Conservation (phyloP, 2,888 invertebrate genomes). For the Ceramica pisi region DNA sequence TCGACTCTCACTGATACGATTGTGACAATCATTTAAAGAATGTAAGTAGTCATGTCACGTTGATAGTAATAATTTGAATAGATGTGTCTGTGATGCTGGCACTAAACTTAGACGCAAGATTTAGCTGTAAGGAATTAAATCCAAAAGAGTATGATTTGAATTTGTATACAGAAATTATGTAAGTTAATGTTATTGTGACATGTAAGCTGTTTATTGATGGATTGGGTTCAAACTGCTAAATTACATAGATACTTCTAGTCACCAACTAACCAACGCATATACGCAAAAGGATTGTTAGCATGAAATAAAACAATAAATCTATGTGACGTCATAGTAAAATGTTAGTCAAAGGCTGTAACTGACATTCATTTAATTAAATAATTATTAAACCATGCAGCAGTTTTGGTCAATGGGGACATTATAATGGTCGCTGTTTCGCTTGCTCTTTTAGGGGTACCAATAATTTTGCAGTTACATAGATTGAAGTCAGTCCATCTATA, state of each 20-base stretch:
- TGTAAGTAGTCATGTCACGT: constrained; percentile 36
- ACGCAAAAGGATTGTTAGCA: too few relatives aligned
- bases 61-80: constrained; percentile 25
- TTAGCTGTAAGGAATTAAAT: constrained; percentile 48
- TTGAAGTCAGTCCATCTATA: constrained; percentile 19
- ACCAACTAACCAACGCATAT: neutral
- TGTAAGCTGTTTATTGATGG: neutral
- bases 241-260: neutral
- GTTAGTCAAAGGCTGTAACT: too few relatives aligned
- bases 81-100: constrained; percentile 61
- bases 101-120: constrained; percentile 55
- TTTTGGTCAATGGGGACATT: too few relatives aligned
- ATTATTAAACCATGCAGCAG: too few relatives aligned
- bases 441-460: neutral
- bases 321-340: too few relatives aligned
- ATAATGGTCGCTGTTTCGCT: neutral
- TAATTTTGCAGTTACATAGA: constrained; percentile 11
- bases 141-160: constrained; percentile 39
- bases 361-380: too few relatives aligned
- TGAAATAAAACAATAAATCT: too few relatives aligned
- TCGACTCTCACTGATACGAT: constrained; percentile 7
- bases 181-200: constrained; percentile 33
- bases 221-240: constrained; percentile 13
- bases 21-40: constrained; percentile 27
- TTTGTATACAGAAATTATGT: constrained; percentile 47